Conservation (phyloP, 53 echinoderm and acorn worm genomes). For the Hippasteria phrygiana region DNA sequence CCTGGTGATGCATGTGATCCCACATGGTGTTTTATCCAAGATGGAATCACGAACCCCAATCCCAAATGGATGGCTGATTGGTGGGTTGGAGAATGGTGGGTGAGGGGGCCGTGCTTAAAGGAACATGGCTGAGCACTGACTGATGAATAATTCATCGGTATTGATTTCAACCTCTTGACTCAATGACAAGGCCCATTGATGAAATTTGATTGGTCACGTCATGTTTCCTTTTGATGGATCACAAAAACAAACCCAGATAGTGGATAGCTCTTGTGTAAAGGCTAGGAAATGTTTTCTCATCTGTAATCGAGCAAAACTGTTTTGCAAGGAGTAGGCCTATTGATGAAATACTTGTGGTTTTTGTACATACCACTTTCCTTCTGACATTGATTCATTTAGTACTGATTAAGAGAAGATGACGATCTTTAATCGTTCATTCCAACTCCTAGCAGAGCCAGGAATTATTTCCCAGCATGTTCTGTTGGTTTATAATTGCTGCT, state of each 20-base stretch:
- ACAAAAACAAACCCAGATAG: no score
- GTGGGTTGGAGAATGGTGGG: neutral
- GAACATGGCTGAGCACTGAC: no score
- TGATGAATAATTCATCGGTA: no score
- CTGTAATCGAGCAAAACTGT: neutral
- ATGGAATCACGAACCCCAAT: neutral
- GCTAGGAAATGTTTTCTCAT: no score
- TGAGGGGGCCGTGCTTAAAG: neutral
- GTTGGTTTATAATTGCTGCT: slow-evolving; percentile 54
- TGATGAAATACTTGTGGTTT: no score
- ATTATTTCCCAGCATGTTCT: slow-evolving; percentile 58
- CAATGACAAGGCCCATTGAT: no score
- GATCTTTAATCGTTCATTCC: neutral
- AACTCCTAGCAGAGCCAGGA: neutral
- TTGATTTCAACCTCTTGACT: no score
- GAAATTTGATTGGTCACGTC: no score
- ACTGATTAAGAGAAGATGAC: neutral
- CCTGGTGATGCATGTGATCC: neutral
- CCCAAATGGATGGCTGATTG: neutral
- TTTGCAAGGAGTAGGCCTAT: no score
- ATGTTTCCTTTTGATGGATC: no score
- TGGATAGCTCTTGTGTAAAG: no score
- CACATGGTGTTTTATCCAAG: neutral
- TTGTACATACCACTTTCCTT: neutral
- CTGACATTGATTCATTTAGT: neutral